Evolutionary conservation across 2,797 vertebrate genomes (phyloP).

Genomic region (Knipowitschia caucasica): DNA sequence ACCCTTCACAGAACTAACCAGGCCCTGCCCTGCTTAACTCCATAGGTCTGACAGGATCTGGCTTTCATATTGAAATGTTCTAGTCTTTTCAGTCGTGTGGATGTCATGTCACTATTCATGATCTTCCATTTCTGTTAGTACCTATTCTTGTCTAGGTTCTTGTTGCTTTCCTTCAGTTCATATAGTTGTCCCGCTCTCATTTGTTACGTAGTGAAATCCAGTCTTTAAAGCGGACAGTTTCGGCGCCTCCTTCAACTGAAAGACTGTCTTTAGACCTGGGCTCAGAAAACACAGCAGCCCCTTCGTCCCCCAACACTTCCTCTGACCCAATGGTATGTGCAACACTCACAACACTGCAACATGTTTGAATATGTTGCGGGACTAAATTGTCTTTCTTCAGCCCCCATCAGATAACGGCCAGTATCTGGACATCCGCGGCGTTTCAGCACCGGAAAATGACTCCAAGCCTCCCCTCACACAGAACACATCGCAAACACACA

Average conservation of each 20-base stretch:
- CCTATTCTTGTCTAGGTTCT: neutral
- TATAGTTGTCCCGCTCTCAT: slow-evolving; percentile 5
- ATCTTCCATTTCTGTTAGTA: neutral
- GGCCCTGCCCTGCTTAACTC: too few relatives aligned
- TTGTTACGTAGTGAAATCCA: slow-evolving; percentile 85
- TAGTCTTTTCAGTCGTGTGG: neutral
- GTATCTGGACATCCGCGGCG: slow-evolving; percentile 83
- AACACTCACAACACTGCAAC: neutral
- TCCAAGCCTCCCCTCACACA: slow-evolving; percentile 55
- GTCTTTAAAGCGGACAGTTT: slow-evolving; percentile 82
- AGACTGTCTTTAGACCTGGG: slow-evolving; percentile 60
- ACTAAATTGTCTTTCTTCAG: slow-evolving; percentile 21
- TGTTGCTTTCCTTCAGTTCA: neutral
- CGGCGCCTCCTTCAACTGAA: slow-evolving; percentile 57
- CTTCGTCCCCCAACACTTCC: slow-evolving; percentile 50
- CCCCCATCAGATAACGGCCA: slow-evolving; percentile 82
- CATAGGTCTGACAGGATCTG: too few relatives aligned
- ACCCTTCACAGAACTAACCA: too few relatives aligned
- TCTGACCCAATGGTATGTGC: slow-evolving; percentile 50
- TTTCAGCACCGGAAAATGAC: slow-evolving; percentile 57
- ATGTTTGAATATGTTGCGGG: neutral
- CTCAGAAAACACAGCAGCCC: slow-evolving; percentile 64
- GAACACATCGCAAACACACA: slow-evolving; percentile 69
- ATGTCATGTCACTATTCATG: slow-evolving; percentile 12
- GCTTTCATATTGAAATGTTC: too few relatives aligned